Base-by-base conservation (phyloP, 2,797 vertebrate genomes). In the Phrynocephalus vlangalii region DNA sequence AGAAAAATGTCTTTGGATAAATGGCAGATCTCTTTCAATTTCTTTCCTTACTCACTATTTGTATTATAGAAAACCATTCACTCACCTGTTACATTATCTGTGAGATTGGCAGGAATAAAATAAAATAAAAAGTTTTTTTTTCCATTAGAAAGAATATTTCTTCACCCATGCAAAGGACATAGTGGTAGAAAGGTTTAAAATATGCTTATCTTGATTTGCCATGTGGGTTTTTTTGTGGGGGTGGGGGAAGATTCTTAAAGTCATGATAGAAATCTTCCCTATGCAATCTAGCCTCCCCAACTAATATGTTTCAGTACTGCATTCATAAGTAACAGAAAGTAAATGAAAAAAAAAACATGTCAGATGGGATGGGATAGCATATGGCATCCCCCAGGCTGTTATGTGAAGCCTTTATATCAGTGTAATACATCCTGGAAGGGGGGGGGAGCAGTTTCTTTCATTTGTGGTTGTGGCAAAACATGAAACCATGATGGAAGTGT, bases 401-500 rank as follows among this genome's bases (percentile, higher is more conserved):
- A 52, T n/a, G 4, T 84, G 77, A 80, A 80, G n/a, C n/a, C 26
- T 80, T 84, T 79, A 80, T 85, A 76, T 75, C 52, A 75, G 56
- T 84, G 22, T 44, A 50, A 88, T 28, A 80, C 63, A 80, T 73
- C 77, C 60, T 72, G 22, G 71, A 63, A n/a, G n/a, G 52, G 60
- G 15, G 60, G 60, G 80, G 73, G 18, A 52, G 60, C 68, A 30
- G 10, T 79, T 88, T 79, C 82, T 50, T 88, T 85, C 56, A 50
- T 68, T 75, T 85, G 71, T 67, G 60, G 16, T 75, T 75, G 71
- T 81, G 60, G 70, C 60, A 88, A 84, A 88, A 88, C 70, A 76
- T 85, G 78, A 85, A 79, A 81, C 48, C 44, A 76, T 81, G 60
- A 67, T 88, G 78, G 78, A 84, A 85, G 78, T 18, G 81, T 88